A percentile compares a stretch with the other conserved stretches of the same genome.
These are phyloP conservation scores for Bimastos eiseni DNA, from an alignment of 2,888 invertebrate species.

Conservation along the genomic window DNA sequence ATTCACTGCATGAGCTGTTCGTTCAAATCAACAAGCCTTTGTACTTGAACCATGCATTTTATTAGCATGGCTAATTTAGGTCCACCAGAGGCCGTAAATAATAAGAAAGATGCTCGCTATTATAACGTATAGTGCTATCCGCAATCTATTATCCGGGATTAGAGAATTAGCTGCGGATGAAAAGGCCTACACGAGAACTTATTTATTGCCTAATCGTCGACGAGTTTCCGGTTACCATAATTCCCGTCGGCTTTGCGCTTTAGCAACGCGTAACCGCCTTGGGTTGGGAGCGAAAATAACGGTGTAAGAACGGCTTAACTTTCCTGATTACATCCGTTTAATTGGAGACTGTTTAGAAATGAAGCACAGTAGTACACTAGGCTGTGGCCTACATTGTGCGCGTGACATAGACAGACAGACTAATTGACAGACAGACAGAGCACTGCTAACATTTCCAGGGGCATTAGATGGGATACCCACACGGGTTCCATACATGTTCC, in stretches of 20 bases:
- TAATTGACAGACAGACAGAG: too few relatives aligned
- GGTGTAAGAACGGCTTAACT: not conserved
- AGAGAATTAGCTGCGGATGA: not conserved
- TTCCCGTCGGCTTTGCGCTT: not conserved
- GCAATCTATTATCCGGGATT: not conserved
- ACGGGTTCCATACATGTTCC: too few relatives aligned
- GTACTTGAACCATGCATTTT: not conserved
- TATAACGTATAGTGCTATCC: not conserved
- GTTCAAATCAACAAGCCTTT: not conserved
- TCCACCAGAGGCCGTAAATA: not conserved
- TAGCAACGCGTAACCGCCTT: not conserved
- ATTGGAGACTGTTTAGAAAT: not conserved
- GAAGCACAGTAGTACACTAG: not conserved
- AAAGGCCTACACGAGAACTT: constrained; percentile 1
- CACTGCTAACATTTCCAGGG: too few relatives aligned
- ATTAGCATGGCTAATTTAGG: not conserved
- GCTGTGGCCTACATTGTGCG: not conserved
- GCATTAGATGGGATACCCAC: too few relatives aligned
- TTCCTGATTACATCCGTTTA: not conserved
- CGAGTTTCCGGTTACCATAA: not conserved
- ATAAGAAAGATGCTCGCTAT: not conserved
- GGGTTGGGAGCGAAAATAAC: not conserved
- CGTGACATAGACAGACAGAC: too few relatives aligned
- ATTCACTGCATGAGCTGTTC: not conserved
- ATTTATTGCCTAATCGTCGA: constrained; percentile 13